Base-by-base conservation (phyloP, 2,797 vertebrate genomes). In the Pseudocheirus occidentalis region DNA sequence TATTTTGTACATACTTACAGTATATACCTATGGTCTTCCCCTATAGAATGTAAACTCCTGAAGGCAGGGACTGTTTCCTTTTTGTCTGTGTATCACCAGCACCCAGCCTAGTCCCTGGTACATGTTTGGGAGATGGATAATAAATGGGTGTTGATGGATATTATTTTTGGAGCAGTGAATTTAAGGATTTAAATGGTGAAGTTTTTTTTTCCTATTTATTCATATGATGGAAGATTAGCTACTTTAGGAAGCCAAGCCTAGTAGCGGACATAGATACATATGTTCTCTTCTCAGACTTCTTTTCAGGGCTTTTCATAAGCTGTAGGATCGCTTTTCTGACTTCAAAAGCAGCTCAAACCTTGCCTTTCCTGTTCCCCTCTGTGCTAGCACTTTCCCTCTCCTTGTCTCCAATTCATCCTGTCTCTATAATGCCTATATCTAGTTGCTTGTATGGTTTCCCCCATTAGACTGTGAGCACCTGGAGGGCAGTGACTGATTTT, bases 151-250 rank as follows among this genome's bases (percentile, higher is more conserved):
- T 73, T 40, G 62, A 66, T 66, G 1, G n/a, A 81, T 81, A 81
- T 6, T 40, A 24, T 93, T 93, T 93, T 28, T 29, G 87, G 73
- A 93, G 58, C 92, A 40, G 50, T n/a, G 96, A 91, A 90, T 92
- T 96, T 90, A 92, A 93, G 96, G 89, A 87, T 95, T 96, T 59
- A 94, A 92, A 59, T 91, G 92, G 89, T 29, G 31, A 57, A 13
- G 6, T 52, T 52, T 28, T 53, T n/a, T 73, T 96, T 95, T 96
- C 94, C 95, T 95, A 0, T 94, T 91, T 57, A 95, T 87, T 97
- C 95, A 94, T 34, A 90, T 46, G 94, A 55, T 59, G 62, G 53
- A 96, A 90, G 62, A 92, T 55, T 58, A 62, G 9, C 21, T 40
- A 46, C 73, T 46, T 81, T 34, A 96, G 55, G 91, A 53, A 34